Evolutionary conservation across 2,888 invertebrate species (phyloP).

Genomic region (Drosophila limbata): DNA sequence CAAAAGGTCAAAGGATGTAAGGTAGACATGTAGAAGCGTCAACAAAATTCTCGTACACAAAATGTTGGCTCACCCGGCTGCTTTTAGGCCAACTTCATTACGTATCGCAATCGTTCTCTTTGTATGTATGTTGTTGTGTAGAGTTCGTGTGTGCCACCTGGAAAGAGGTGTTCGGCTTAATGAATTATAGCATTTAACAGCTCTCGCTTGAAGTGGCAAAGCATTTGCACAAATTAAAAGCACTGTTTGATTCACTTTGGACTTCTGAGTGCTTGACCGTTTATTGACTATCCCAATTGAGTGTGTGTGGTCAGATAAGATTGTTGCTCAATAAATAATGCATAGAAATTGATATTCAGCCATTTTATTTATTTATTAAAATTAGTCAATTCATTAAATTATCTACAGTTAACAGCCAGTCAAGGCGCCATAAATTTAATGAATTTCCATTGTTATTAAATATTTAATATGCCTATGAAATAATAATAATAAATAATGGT

Average conservation of each 20-base stretch:
- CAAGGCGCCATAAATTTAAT: conserved; percentile 22
- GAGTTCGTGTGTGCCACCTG: conserved; percentile 17
- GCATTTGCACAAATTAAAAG: conserved; percentile 43
- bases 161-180: conserved; percentile 55
- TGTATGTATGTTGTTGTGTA: conserved; percentile 6
- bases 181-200: conserved; percentile 67
- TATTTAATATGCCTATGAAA: neutral
- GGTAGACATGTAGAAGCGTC: conserved; percentile 34
- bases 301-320: conserved; percentile 17
- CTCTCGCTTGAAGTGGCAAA: conserved; percentile 27
- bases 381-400: conserved; percentile 37
- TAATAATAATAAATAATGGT: no score
- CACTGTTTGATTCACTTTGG: conserved; percentile 11
- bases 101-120: conserved; percentile 10
- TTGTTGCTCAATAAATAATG: conserved; percentile 6
- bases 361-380: conserved; percentile 8
- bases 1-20: conserved; percentile 40
- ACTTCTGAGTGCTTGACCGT: conserved; percentile 3
- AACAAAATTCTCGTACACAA: conserved; percentile 37
- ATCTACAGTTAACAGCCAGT: conserved; percentile 33
- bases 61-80: conserved; percentile 61
- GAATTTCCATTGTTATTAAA: conserved; percentile 21
- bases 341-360: neutral
- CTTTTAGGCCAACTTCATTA: conserved; percentile 77
- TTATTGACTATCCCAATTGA: neutral